Conservation (phyloP, 2,113 vertebrate genomes). For the Casuarius casuarius region DNA sequence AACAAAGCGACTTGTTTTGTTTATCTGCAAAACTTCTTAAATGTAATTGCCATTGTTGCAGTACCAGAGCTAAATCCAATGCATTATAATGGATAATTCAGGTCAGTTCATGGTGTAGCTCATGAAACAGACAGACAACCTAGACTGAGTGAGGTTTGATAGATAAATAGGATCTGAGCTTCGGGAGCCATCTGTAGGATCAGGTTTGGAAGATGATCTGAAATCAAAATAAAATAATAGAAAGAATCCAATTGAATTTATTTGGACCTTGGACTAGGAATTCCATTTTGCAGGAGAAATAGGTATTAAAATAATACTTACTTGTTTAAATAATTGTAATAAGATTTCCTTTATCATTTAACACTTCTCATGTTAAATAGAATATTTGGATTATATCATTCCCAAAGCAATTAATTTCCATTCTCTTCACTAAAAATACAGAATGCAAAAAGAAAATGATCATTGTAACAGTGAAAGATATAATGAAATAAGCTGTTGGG, state of each 20-base stretch:
- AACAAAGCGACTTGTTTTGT: not conserved
- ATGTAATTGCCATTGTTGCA: not conserved
- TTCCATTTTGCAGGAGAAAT: not conserved
- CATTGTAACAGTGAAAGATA: not conserved
- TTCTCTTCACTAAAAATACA: not conserved
- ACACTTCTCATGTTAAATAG: not conserved
- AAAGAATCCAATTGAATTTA: not conserved
- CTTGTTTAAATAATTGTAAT: not conserved
- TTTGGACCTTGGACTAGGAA: not conserved
- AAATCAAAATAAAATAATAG: not conserved
- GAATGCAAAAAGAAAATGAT: not conserved
- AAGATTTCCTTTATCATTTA: not conserved
- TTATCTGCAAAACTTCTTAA: not conserved
- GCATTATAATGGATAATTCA: not conserved
- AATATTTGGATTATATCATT: slow-evolving; percentile 7
- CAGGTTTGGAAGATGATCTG: not conserved
- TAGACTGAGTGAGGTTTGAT: not conserved
- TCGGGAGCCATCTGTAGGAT: not conserved
- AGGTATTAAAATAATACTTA: not conserved
- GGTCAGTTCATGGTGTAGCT: not conserved
- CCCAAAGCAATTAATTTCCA: not conserved
- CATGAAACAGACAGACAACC: not conserved
- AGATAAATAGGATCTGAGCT: not conserved
- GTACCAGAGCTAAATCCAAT: not conserved
- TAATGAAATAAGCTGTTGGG: not conserved